Evolutionary conservation across 2,888 invertebrate species (phyloP).

Genomic region (Disparrhopalites patrizii): DNA sequence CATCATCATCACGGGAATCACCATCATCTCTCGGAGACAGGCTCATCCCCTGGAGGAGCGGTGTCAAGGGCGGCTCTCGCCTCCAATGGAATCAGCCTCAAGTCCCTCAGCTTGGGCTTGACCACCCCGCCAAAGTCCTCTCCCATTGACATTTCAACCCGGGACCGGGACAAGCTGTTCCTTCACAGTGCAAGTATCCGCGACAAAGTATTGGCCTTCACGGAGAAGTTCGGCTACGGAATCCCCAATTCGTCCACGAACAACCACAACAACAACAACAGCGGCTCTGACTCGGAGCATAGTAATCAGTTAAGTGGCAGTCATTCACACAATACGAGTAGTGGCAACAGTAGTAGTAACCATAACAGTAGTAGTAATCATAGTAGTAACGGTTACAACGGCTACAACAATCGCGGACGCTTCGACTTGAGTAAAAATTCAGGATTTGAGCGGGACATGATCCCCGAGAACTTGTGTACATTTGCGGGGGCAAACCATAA

Average conservation of each 20-base stretch:
- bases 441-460: conserved; percentile 11
- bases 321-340: conserved; percentile 1
- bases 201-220: conserved; percentile 46
- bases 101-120: conserved; percentile 22
- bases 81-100: conserved; percentile 17
- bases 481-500: conserved; percentile 6
- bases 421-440: conserved; percentile 11
- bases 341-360: background rate
- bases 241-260: conserved; percentile 26
- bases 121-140: conserved; percentile 20
- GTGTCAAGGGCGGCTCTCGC: background rate
- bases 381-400: conserved; percentile 11
- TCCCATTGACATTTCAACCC: conserved; percentile 17
- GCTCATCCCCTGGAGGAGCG: background rate
- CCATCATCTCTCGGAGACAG: background rate
- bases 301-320: conserved; percentile 6
- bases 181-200: conserved; percentile 34
- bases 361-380: conserved; percentile 2
- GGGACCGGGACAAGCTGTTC: conserved; percentile 32
- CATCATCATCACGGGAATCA: conserved; percentile 2
- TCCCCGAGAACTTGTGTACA: conserved; percentile 28
- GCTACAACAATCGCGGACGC: conserved; percentile 13
- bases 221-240: conserved; percentile 47
- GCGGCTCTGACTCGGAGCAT: background rate
- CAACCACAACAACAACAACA: background rate